Percentiles rank a stretch among this genome's conserved stretches.
phyloP scores from a whole-genome alignment of 2,797 vertebrate genomes.

The Myotis vivesi region DNA sequence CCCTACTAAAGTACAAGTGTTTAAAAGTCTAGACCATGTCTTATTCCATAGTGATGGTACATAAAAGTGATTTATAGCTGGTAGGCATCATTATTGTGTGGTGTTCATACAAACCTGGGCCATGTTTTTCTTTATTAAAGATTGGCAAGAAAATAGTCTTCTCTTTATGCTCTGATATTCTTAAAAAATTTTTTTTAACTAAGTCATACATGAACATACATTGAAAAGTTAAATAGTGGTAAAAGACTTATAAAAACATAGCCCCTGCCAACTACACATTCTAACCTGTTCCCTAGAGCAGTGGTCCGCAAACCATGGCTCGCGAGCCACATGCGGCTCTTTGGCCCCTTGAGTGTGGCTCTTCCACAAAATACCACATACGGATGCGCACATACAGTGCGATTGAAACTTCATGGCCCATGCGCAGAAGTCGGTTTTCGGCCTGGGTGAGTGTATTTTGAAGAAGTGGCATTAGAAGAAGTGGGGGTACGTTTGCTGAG shows the following conservation, averaged over 20 bases:
- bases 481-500: no score
- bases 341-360: no score
- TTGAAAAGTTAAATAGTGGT: conserved; percentile 28
- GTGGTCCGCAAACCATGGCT: no score
- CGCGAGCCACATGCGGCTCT: no score
- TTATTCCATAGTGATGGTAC: background rate
- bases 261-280: background rate
- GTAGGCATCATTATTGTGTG: background rate
- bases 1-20: background rate
- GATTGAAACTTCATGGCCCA: no score
- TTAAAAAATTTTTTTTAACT: conserved; percentile 28
- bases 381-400: no score
- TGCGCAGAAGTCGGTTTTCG: no score
- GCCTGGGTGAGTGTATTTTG: no score
- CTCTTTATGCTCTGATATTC: background rate
- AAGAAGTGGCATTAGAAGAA: no score
- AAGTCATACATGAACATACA: background rate
- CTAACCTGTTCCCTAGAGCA: background rate
- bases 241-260: background rate
- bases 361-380: no score
- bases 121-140: background rate
- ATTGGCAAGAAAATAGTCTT: conserved; percentile 13
- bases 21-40: background rate
- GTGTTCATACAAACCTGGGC: background rate
- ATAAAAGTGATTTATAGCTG: conserved; percentile 6